Base-by-base conservation (phyloP, 2,797 vertebrate species). In the Moxostoma hubbsi region DNA sequence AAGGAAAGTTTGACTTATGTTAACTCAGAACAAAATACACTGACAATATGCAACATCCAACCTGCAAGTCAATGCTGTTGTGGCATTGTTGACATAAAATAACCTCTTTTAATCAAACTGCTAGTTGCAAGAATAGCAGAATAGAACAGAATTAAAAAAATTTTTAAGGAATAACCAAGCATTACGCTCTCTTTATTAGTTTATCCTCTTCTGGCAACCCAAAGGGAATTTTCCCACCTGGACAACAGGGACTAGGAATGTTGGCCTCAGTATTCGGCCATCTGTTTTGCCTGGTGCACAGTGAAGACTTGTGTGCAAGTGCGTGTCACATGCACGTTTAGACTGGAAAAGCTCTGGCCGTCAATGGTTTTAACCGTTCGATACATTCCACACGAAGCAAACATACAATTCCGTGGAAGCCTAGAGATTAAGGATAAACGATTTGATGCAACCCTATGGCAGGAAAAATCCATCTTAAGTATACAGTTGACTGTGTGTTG, bases 141-240 rank as follows among this genome's bases (percentile, higher is more conserved):
- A n/a, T n/a, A n/a, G n/a, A n/a, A n/a, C n/a, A n/a, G n/a, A n/a
- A n/a, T n/a, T n/a, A n/a, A n/a, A n/a, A n/a, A n/a, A n/a, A n/a
- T n/a, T n/a, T 81, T 88, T 89, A 90, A 92, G 75, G 84, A 90
- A 89, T 87, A 89, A 91, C 91, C 88, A 91, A 92, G 91, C 89
- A 86, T 88, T 15, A 73, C 79, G 80, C 43, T 64, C 85, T 85
- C 83, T 85, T 85, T 77, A 85, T 83, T 84, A 77, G 82, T 82
- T 77, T 89, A 82, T 83, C 85, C 66, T 82, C 82, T 80, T 78
- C 82, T 93, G 92, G 92, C 92, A 93, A 71, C 1, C 9, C 50
- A 69, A 87, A 73, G 75, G 86, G 87, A 94, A 94, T 80, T 93
- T 93, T 93, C 79, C 91, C 87, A 83, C 87, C 86, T 91, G 92